Evolutionary conservation across 1,140 invertebrate species (phyloP), one percentile per base, ranked within the genome.

Genomic region (Ericerus pela): DNA sequence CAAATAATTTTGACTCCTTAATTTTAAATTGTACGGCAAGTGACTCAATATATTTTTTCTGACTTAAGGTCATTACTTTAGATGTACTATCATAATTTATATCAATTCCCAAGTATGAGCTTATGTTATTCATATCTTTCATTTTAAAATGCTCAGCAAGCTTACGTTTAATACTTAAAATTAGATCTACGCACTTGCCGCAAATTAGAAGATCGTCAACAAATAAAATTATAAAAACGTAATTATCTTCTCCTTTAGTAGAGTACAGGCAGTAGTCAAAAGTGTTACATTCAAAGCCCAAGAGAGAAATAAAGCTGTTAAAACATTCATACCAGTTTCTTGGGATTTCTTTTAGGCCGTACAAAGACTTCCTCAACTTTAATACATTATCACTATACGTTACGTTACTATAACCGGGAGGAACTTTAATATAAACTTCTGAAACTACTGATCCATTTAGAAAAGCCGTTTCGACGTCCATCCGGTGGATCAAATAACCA

Each of bases 391-490:
- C 4, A 11, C 30, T 27, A 14, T 10, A n/a, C n/a, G n/a, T n/a
- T n/a, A n/a, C 28, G 11, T n/a, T 16, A 6, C 20, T 16, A 27
- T 59, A 51, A 27, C 63, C 64, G 16, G 47, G 38, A 14, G 57
- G 53, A 28, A 47, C 18, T 6, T 43, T 30, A 11, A 58, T 30
- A 47, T 54, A 58, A 14, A 58, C 38, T 14, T 54, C 53, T 24
- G 27, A 28, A 1, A 33, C 18, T 6, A 58, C 16, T 3, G 18
- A 5, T 26, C 57, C 53, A 29, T 58, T 58, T 3, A 55, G 37
- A 41, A 58, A 58, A 3, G 41, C 57, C 11, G 51, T 54, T 14
- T 22, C 10, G 1, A 58, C 53, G 20, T 54, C 53, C 52, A 58
- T 58, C 30, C 55, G 57, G n/a, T 58, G 36, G 11, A 55, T 51